Evolutionary conservation across 2,888 invertebrate genomes (phyloP).

Genomic region (Drosophila tanythrix): DNA sequence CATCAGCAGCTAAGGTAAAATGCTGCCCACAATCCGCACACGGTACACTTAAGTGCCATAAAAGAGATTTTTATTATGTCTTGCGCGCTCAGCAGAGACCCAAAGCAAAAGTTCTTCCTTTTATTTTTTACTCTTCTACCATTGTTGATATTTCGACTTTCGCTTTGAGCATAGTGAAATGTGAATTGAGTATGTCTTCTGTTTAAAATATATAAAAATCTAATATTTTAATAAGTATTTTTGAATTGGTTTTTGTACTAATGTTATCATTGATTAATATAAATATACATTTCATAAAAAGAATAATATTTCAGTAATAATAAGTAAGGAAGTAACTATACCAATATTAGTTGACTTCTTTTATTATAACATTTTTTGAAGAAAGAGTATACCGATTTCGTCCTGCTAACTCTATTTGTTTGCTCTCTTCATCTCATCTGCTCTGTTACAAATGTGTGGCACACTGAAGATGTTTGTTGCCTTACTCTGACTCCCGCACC

Average conservation of each 20-base stretch:
- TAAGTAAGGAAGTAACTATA: neutral
- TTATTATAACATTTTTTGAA: neutral
- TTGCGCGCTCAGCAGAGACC: conserved; percentile 57
- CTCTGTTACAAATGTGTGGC: conserved; percentile 59
- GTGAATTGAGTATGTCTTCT: conserved; percentile 13
- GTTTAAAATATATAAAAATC: neutral
- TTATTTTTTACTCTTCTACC: conserved; percentile 32
- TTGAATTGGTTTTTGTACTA: neutral
- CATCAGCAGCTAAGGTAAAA: conserved; percentile 62
- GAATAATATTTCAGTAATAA: neutral
- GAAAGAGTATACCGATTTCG: conserved; percentile 29
- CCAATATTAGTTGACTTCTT: neutral
- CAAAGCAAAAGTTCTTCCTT: conserved; percentile 57
- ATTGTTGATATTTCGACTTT: conserved; percentile 24
- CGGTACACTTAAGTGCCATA: conserved; percentile 81
- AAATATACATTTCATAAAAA: neutral
- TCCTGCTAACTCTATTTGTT: neutral
- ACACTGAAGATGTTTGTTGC: conserved; percentile 65
- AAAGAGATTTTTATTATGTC: conserved; percentile 81
- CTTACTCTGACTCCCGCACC: conserved; percentile 39
- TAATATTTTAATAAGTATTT: neutral
- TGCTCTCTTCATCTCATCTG: neutral
- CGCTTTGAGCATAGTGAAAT: conserved; percentile 25
- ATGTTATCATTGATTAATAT: neutral
- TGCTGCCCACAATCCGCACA: conserved; percentile 81